Conservation (phyloP, 2,888 invertebrate species). For the Sarcophaga variegata region DNA sequence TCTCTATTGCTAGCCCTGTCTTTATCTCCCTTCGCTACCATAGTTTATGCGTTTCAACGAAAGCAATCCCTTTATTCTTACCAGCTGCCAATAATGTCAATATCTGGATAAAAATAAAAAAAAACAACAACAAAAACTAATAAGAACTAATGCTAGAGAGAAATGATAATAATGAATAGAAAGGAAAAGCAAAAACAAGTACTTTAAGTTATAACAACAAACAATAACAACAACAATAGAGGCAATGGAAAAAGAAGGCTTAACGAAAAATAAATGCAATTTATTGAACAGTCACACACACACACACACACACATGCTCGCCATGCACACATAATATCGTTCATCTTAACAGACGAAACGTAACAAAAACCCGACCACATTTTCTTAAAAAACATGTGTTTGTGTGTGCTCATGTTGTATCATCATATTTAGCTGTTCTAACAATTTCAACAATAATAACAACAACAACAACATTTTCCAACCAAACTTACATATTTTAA, state of each 20-base stretch:
- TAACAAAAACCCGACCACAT: neutral
- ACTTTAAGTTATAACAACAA: constrained; percentile 1
- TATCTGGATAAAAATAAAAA: constrained; percentile 12
- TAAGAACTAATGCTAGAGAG: neutral
- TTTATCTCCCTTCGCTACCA: too few relatives aligned
- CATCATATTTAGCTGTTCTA: neutral
- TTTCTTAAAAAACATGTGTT: neutral
- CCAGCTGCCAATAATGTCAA: constrained; percentile 69
- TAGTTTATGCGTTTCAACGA: neutral
- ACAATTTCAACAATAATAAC: neutral
- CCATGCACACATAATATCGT: neutral
- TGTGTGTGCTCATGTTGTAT: neutral
- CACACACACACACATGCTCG: neutral
- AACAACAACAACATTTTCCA: neutral
- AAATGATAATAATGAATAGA: constrained; percentile 53
- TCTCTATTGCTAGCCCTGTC: too few relatives aligned
- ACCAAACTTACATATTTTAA: neutral
- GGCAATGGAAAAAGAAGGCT: neutral
- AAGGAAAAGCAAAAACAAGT: constrained; percentile 55
- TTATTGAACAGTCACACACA: constrained; percentile 60
- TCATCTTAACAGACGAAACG: neutral
- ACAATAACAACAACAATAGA: neutral
- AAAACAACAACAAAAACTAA: neutral
- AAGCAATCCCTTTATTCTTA: constrained; percentile 46
- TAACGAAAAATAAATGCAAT: constrained; percentile 59